These are phyloP conservation scores for Bufotes viridis DNA, from an alignment of 2,797 vertebrate species.

Conservation along the genomic window DNA sequence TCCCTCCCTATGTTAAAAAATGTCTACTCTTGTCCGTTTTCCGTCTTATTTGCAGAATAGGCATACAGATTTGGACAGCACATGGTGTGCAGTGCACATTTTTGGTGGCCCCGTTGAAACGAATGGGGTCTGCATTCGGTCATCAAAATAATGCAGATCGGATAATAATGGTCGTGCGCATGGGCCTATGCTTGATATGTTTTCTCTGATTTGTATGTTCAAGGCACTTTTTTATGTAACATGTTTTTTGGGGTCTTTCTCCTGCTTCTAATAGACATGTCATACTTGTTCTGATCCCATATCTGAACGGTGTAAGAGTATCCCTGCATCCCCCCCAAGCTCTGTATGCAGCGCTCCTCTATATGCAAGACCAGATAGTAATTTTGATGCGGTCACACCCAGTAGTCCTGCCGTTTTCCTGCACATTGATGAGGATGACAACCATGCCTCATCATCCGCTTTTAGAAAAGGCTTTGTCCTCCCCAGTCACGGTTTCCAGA, in stretches of 20 bases:
- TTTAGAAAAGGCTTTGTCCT: slow-evolving; percentile 12
- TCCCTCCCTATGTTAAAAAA: too few relatives aligned
- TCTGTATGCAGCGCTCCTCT: slow-evolving; percentile 42
- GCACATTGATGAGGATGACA: slow-evolving; percentile 76
- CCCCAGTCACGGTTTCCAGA: neutral
- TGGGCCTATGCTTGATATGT: neutral
- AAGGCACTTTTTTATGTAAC: neutral
- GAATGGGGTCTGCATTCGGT: too few relatives aligned
- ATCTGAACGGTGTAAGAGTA: slow-evolving; percentile 67
- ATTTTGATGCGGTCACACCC: slow-evolving; percentile 64
- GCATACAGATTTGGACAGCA: too few relatives aligned
- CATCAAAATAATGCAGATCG: too few relatives aligned
- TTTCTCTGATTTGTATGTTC: neutral
- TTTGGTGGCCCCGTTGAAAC: too few relatives aligned
- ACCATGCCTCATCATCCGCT: slow-evolving; percentile 43
- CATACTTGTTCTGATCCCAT: slow-evolving; percentile 80
- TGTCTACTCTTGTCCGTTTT: too few relatives aligned
- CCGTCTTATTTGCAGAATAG: too few relatives aligned
- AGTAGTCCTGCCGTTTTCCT: slow-evolving; percentile 72
- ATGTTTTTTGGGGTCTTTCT: slow-evolving; percentile 33
- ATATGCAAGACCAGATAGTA: slow-evolving; percentile 2
- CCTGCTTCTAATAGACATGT: slow-evolving; percentile 80
- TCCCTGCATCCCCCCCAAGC: slow-evolving; percentile 45
- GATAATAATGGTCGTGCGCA: too few relatives aligned
- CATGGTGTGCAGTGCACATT: too few relatives aligned